A percentile compares a stretch with the other conserved stretches of the same genome.
Conservation (phyloP, 2,797 vertebrate genomes). For the Artibeus jamaicensis region DNA sequence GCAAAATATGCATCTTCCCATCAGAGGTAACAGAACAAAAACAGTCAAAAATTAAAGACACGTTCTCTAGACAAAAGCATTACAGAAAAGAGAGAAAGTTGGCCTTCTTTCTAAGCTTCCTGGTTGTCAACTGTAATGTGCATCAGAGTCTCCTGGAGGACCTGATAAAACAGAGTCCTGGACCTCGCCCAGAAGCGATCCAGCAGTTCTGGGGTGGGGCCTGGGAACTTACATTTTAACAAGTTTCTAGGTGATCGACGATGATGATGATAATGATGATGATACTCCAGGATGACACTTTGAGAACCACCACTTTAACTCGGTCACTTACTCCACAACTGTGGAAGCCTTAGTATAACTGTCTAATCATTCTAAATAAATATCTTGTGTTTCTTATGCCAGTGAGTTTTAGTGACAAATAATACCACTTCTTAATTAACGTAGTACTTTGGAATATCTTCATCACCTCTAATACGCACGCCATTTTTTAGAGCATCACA, state of each 20-base stretch:
- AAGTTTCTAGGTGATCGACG: background rate
- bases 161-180: background rate
- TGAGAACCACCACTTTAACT: background rate
- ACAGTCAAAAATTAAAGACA: background rate
- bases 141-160: background rate
- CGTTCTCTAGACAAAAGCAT: background rate
- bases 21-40: background rate
- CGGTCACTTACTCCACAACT: background rate
- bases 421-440: background rate
- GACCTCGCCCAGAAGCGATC: background rate
- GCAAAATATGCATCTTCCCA: background rate
- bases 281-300: background rate
- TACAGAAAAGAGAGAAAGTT: background rate
- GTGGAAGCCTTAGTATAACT: background rate
- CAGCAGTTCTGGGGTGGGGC: background rate
- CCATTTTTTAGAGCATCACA: background rate
- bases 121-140: background rate
- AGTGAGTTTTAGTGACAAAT: background rate
- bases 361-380: background rate
- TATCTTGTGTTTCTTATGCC: background rate
- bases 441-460: background rate
- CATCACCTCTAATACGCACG: background rate
- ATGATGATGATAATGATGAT: background rate
- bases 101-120: background rate
- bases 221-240: background rate